Evolutionary conservation across 1,140 invertebrate genomes (phyloP).

Genomic region (Acromyrmex heyeri): DNA sequence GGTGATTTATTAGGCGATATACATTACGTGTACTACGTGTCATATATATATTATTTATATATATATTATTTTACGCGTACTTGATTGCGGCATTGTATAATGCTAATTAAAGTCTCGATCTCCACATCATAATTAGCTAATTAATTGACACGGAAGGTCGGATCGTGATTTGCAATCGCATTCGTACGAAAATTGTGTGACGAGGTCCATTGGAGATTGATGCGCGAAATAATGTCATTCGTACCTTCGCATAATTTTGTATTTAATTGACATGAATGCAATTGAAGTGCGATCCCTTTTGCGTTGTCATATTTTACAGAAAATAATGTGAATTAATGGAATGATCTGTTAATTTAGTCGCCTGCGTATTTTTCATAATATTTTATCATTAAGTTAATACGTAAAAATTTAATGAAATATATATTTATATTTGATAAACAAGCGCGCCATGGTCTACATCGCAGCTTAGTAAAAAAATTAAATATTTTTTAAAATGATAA

Average conservation of each 20-base stretch:
- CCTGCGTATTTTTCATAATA: neutral
- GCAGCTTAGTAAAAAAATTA: neutral
- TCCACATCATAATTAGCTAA: constrained; percentile 48
- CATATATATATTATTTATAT: neutral
- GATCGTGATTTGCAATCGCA: constrained; percentile 7
- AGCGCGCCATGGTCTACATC: neutral
- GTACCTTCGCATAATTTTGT: constrained; percentile 28
- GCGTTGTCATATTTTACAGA: neutral
- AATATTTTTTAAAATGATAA: neutral
- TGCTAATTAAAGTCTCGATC: constrained; percentile 46
- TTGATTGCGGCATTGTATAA: constrained; percentile 40
- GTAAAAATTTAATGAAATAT: constrained; percentile 9
- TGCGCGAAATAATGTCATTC: constrained; percentile 24
- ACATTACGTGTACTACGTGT: constrained; percentile 13
- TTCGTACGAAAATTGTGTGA: constrained; percentile 6
- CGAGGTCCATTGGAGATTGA: constrained; percentile 23
- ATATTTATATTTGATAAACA: constrained; percentile 9
- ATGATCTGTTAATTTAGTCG: neutral
- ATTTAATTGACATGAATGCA: constrained; percentile 8
- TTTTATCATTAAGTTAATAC: neutral
- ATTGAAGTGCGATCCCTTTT: constrained; percentile 2
- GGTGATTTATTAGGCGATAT: constrained; percentile 26
- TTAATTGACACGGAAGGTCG: constrained; percentile 26
- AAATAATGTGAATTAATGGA: neutral
- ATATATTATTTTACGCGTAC: constrained; percentile 26